Evolutionary conservation across 1,140 invertebrate genomes (phyloP), one percentile per base, ranked within the genome.

Genomic region (Cepaea nemoralis): DNA sequence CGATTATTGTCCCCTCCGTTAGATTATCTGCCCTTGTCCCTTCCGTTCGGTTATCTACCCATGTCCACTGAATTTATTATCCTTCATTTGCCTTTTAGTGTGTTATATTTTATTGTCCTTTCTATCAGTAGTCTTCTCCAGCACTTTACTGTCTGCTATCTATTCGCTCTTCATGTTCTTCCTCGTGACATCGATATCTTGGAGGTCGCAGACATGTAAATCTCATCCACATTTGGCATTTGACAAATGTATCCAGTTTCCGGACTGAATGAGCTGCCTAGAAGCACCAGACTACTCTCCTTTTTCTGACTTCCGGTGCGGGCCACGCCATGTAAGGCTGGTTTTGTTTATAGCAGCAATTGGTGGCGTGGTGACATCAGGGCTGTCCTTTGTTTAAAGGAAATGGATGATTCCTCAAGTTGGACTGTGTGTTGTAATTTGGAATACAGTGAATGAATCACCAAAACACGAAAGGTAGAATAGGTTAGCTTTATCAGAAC

Each of bases 201-300:
- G 1, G 10, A 22, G 16, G 33, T 63, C 59, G 27, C 59, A 63
- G 59, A 63, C 59, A 63, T 63, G 59, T 63, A 63, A 63, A 63
- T 63, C 59, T 63, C 59, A n/a, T 63, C n/a, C 59, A 27, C 59
- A 31, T 31, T 63, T 31, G 59, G 2, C 27, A 63, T 63, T 63
- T 63, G 59, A 31, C 27, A 63, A 63, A 63, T 31, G 59, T 63
- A 63, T 63, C 59, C 27, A 63, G 33, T 31, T 63, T 27, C 59
- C 59, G 27, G 27, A 31, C 10, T 63, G 59, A 63, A 63, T 31
- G 59, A 31, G 59, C 27, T 63, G 6, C 27, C 59, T 63, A 63
- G 33, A 63, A 63, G 59, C 59, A 10, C n/a, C 59, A 63, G 59
- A 63, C 59, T 6, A 10, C 2, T 63, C 33, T 63, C 59, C 27